These are phyloP conservation scores for Colaptes auratus DNA, from an alignment of 2,113 vertebrate genomes.

Conservation along the genomic window DNA sequence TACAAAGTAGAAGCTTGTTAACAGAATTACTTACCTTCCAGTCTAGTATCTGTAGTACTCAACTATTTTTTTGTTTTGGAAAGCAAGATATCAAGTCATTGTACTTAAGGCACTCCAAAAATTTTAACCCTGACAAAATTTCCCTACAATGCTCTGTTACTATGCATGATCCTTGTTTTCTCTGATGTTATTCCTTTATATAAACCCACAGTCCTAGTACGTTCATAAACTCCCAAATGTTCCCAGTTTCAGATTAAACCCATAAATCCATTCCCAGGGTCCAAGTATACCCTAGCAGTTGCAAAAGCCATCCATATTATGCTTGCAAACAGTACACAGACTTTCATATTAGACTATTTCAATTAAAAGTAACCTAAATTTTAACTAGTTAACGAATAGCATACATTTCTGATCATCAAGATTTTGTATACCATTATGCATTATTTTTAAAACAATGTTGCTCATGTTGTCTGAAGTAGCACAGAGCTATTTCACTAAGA, in stretches of 20 bases:
- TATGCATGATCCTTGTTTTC: neutral
- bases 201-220: neutral
- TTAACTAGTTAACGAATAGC: neutral
- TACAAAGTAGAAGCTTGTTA: neutral
- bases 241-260: neutral
- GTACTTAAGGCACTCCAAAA: neutral
- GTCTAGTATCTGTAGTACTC: neutral
- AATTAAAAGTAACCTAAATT: neutral
- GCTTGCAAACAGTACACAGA: neutral
- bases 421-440: neutral
- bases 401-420: neutral
- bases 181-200: neutral
- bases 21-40: neutral
- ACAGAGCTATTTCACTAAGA: neutral
- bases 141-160: neutral
- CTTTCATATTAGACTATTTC: neutral
- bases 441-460: neutral
- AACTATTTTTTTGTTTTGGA: neutral
- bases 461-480: neutral
- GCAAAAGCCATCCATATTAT: neutral
- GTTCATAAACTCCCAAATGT: fast-evolving
- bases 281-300: neutral
- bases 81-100: neutral
- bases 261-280: neutral
- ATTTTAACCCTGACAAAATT: neutral